Evolutionary conservation across 2,113 vertebrate genomes (phyloP).

Genomic region (Xerus inauris): DNA sequence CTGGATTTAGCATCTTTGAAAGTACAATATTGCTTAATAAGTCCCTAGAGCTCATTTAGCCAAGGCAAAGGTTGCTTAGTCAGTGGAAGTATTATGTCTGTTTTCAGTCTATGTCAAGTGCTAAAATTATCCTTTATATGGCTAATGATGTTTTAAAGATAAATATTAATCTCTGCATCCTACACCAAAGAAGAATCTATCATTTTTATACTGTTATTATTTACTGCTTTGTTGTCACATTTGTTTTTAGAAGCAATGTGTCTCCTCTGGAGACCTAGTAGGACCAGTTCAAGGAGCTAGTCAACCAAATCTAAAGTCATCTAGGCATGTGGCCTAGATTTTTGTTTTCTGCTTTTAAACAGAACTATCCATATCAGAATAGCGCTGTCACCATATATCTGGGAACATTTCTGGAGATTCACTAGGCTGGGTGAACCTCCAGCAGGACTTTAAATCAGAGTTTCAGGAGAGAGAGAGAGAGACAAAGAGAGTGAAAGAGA

Average conservation of each 20-base stretch:
- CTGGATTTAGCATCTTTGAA: neutral
- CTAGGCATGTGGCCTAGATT: neutral
- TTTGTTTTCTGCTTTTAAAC: neutral
- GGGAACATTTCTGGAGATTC: neutral
- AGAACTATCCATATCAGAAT: neutral
- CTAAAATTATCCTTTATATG: neutral
- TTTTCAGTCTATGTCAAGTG: conserved; percentile 22
- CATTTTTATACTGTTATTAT: conserved; percentile 23
- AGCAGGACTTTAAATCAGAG: neutral
- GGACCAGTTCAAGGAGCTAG: neutral
- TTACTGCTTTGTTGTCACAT: neutral
- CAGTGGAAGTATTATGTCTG: neutral
- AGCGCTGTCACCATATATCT: neutral
- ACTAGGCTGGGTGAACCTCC: neutral
- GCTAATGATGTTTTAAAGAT: neutral
- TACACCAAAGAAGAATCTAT: neutral
- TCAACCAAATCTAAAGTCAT: neutral
- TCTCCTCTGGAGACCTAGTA: neutral
- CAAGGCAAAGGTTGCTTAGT: neutral
- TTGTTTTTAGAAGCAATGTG: neutral
- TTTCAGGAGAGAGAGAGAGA: neutral
- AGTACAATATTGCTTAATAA: neutral
- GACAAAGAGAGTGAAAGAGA: neutral
- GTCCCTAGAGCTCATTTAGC: neutral
- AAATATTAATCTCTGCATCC: neutral